These are phyloP conservation scores for Sminthopsis crassicaudata DNA, from an alignment of 2,113 vertebrate genomes.

Conservation along the genomic window DNA sequence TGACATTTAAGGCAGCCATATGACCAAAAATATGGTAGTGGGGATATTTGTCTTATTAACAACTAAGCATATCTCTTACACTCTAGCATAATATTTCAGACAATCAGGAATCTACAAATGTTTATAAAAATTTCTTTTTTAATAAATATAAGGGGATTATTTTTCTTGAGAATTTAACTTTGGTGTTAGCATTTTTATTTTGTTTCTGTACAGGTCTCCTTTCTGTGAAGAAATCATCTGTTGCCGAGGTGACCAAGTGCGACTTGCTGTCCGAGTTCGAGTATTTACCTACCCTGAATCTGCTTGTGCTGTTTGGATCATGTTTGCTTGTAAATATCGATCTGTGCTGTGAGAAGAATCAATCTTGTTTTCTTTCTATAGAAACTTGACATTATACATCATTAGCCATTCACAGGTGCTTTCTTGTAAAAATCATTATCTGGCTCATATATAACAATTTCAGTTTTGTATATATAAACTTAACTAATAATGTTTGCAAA, in stretches of 20 bases:
- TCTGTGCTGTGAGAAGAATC: constrained; percentile 89
- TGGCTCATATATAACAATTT: constrained; percentile 51
- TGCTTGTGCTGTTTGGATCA: constrained; percentile 96
- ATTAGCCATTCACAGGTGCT: constrained; percentile 34
- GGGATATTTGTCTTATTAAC: no score
- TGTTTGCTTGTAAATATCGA: constrained; percentile 99
- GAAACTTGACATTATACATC: constrained; percentile 45
- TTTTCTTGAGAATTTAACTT: not conserved
- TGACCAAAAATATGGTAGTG: not conserved
- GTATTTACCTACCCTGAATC: constrained; percentile 95
- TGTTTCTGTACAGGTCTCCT: constrained; percentile 87
- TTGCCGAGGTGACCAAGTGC: constrained; percentile 96
- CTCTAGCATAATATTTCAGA: not conserved
- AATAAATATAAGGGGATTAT: not conserved
- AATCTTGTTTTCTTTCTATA: constrained; percentile 28
- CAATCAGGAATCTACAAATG: not conserved
- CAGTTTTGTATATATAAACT: constrained; percentile 69
- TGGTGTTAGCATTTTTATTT: constrained; percentile 1
- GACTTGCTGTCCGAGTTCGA: constrained; percentile 93
- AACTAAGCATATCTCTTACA: not conserved
- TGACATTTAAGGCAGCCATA: not conserved
- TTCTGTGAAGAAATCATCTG: constrained; percentile 97
- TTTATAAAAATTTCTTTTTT: not conserved
- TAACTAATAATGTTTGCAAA: constrained; percentile 64
- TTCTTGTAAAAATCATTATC: constrained; percentile 64